These are phyloP conservation scores for Drosophila ironensis DNA, from an alignment of 1,140 invertebrate species.

Conservation along the genomic window DNA sequence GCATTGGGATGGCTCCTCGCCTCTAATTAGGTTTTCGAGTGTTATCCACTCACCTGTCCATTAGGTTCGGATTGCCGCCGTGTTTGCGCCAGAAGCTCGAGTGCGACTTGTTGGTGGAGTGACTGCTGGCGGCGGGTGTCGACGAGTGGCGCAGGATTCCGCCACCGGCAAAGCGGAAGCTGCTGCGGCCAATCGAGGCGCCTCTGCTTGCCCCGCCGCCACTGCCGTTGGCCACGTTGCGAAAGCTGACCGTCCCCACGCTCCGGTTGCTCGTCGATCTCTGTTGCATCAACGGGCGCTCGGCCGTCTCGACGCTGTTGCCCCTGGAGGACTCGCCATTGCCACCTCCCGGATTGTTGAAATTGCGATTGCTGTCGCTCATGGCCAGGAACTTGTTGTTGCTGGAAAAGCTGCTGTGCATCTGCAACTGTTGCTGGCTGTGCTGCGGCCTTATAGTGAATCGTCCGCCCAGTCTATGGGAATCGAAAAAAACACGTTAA, in stretches of 20 bases:
- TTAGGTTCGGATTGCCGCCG: constrained; percentile 70
- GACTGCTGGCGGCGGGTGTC: constrained; percentile 25
- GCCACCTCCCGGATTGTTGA: constrained; percentile 33
- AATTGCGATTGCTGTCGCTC: constrained; percentile 63
- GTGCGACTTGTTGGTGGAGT: constrained; percentile 32
- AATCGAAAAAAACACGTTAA: not conserved
- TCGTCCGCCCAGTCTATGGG: constrained; percentile 84
- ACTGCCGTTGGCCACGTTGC: constrained; percentile 44
- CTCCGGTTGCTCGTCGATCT: constrained; percentile 33
- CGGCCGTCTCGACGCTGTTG: constrained; percentile 22
- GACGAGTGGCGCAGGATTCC: constrained; percentile 71
- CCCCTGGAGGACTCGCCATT: not conserved
- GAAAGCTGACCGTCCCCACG: constrained; percentile 52
- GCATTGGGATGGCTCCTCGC: not conserved
- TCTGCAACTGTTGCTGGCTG: constrained; percentile 78
- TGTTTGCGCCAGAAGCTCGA: constrained; percentile 70
- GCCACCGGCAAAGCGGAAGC: constrained; percentile 59
- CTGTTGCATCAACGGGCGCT: constrained; percentile 54
- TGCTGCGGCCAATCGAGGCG: constrained; percentile 31
- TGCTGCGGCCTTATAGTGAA: constrained; percentile 84
- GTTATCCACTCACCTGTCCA: constrained; percentile 65
- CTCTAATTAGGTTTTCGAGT: constrained; percentile 41
- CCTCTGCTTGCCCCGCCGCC: constrained; percentile 15
- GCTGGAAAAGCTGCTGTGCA: constrained; percentile 67
- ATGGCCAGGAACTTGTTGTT: constrained; percentile 54